These are phyloP conservation scores for Lagria hirta DNA, from an alignment of 2,888 invertebrate genomes.

Conservation along the genomic window DNA sequence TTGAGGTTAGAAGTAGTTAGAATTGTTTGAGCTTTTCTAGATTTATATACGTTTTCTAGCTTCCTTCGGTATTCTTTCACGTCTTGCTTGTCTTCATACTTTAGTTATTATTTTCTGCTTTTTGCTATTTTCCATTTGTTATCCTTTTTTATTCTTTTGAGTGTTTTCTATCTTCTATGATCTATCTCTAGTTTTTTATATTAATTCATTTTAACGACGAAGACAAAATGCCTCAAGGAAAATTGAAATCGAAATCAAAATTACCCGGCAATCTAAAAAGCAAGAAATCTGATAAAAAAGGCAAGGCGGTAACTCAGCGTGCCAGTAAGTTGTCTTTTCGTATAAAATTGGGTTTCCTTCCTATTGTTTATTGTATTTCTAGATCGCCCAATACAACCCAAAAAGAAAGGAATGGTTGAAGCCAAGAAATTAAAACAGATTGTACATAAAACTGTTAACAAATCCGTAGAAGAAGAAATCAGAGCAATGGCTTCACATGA, in stretches of 20 bases:
- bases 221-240: slow-evolving; percentile 71
- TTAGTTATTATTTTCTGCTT: no score
- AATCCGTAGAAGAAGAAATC: slow-evolving; percentile 67
- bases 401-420: slow-evolving; percentile 62
- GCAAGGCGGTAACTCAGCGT: slow-evolving; percentile 60
- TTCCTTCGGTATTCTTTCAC: no score
- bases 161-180: no score
- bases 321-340: slow-evolving; percentile 59
- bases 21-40: no score
- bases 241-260: slow-evolving; percentile 67
- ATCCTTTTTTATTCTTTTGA: no score
- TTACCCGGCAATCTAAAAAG: slow-evolving; percentile 59
- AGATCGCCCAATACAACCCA: slow-evolving; percentile 69
- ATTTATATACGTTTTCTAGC: no score
- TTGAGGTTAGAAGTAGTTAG: no score
- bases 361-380: slow-evolving; percentile 33
- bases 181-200: no score
- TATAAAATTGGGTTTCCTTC: slow-evolving; percentile 8
- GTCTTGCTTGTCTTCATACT: no score
- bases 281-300: slow-evolving; percentile 58
- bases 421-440: slow-evolving; percentile 65
- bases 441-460: slow-evolving; percentile 71
- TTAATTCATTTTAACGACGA: no score
- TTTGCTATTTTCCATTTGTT: no score
- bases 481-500: slow-evolving; percentile 58